Conservation (phyloP, 1,140 invertebrate genomes). For the Zaprionus lachaisei region DNA sequence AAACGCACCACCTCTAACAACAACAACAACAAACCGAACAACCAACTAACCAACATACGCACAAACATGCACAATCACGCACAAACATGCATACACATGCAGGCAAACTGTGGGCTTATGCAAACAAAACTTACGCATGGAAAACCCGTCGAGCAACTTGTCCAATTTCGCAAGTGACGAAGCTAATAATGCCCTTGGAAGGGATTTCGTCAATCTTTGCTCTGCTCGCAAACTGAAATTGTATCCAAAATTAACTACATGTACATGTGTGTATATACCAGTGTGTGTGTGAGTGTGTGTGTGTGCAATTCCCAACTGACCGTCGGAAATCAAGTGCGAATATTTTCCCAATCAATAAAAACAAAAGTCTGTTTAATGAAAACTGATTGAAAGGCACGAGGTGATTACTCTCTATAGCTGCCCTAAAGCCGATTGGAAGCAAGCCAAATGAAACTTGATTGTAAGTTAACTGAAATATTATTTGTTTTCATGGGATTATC, state of each 20-base stretch:
- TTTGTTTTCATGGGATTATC: neutral
- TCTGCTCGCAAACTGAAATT: slow-evolving; percentile 24
- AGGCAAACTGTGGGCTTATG: slow-evolving; percentile 41
- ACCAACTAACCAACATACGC: slow-evolving; percentile 29
- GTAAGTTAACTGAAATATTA: slow-evolving; percentile 2
- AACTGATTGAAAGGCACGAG: neutral
- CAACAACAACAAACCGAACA: neutral
- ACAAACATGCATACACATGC: slow-evolving; percentile 20
- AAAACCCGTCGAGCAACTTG: slow-evolving; percentile 48
- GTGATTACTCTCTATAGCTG: neutral
- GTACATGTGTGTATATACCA: slow-evolving; percentile 9
- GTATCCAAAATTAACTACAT: slow-evolving; percentile 14
- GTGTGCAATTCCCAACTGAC: slow-evolving; percentile 2
- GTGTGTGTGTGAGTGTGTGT: neutral
- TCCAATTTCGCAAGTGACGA: slow-evolving; percentile 43
- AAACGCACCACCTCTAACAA: slow-evolving; percentile 57
- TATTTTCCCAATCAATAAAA: slow-evolving; percentile 11
- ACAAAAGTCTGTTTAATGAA: slow-evolving; percentile 8
- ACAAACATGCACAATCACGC: slow-evolving; percentile 16
- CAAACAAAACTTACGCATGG: slow-evolving; percentile 76
- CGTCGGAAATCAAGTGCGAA: slow-evolving; percentile 1
- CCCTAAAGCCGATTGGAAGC: neutral
- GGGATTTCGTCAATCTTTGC: slow-evolving; percentile 37
- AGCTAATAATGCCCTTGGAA: slow-evolving; percentile 40
- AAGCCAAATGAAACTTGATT: neutral